Percentiles rank a stretch among this genome's conserved stretches.
Conservation (phyloP, 2,797 vertebrate species). For the Ibycter americanus region DNA sequence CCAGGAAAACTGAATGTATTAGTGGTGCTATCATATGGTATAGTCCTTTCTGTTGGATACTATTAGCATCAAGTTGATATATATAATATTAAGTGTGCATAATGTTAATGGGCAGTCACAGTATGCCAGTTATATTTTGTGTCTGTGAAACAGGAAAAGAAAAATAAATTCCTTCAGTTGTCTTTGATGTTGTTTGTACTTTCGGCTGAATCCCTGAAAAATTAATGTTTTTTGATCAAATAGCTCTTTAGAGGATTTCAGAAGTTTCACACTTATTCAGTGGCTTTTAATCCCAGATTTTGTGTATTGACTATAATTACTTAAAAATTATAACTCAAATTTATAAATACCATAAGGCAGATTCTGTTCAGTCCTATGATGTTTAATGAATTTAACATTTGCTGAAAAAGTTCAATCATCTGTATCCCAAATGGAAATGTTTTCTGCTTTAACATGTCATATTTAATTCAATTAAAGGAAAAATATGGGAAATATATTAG, state of each 20-base stretch:
- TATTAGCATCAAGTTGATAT: not conserved
- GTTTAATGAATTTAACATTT: conserved; percentile 17
- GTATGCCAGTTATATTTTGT: not conserved
- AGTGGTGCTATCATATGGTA: not conserved
- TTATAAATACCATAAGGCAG: conserved; percentile 9
- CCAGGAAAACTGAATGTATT: not conserved
- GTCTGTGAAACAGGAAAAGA: not conserved
- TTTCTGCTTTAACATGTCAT: not conserved
- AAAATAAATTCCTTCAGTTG: not conserved
- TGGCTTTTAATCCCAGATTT: conserved; percentile 29
- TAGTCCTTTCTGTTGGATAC: not conserved
- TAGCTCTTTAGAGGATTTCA: conserved; percentile 14
- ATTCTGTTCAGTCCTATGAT: not conserved
- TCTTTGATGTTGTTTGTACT: not conserved
- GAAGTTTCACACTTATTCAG: not conserved
- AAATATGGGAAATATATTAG: not conserved
- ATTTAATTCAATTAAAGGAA: conserved; percentile 27
- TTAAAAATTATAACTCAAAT: conserved; percentile 28
- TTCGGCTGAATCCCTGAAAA: conserved; percentile 26
- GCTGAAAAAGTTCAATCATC: conserved; percentile 10
- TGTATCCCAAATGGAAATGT: not conserved
- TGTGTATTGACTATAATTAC: conserved; percentile 5
- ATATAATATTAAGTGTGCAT: not conserved
- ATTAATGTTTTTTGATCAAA: conserved; percentile 42
- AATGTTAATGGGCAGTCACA: not conserved